These are phyloP conservation scores for Chloroceryle inda DNA, from an alignment of 2,797 vertebrate genomes.

Conservation along the genomic window DNA sequence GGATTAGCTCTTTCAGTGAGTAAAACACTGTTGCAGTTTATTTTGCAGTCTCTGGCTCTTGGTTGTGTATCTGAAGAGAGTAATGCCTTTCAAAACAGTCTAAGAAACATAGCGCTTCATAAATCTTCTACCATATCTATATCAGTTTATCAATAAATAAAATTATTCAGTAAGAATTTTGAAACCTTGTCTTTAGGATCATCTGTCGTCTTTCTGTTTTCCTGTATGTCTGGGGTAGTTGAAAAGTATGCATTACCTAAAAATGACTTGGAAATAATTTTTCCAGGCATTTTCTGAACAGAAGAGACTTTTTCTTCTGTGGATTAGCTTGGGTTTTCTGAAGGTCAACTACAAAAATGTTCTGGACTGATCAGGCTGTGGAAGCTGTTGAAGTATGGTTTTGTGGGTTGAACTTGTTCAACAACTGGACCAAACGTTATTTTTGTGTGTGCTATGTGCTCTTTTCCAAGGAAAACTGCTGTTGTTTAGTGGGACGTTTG, in stretches of 20 bases:
- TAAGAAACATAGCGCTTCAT: neutral
- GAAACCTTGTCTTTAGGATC: neutral
- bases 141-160: neutral
- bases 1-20: neutral
- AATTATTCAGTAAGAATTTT: neutral
- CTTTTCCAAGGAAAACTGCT: conserved; percentile 14
- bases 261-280: neutral
- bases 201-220: neutral
- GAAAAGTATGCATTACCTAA: too few species aligned
- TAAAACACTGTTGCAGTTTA: neutral
- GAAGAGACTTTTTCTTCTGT: conserved; percentile 2
- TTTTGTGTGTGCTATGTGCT: conserved; percentile 44
- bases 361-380: conserved; percentile 27
- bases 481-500: neutral
- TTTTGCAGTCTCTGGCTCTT: neutral
- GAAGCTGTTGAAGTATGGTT: conserved; percentile 62
- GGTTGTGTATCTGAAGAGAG: neutral
- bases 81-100: neutral
- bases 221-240: neutral
- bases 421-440: conserved; percentile 2
- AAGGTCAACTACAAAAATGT: conserved; percentile 45
- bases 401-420: conserved; percentile 67
- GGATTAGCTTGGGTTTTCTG: conserved; percentile 37
- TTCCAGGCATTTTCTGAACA: conserved; percentile 9
- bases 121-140: neutral